Percentiles rank a stretch among this genome's conserved stretches.
Conservation (phyloP, 2,888 invertebrate species). For the Sesia apiformis region DNA sequence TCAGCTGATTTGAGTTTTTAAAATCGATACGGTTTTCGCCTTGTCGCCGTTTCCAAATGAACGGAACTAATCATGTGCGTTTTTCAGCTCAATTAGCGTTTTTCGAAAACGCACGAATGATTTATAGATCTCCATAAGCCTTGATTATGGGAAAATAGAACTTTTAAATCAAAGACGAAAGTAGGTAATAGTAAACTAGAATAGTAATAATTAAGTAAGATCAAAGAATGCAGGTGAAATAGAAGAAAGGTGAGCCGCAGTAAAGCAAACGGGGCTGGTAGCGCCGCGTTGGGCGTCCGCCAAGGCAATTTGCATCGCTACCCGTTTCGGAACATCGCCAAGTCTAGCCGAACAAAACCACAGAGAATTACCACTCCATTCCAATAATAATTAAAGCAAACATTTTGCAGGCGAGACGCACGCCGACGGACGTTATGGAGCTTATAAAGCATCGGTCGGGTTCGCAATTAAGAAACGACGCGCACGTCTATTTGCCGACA, state of each 20-base stretch:
- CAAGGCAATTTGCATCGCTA: constrained; percentile 75
- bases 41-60: too few relatives aligned
- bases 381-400: constrained; percentile 76
- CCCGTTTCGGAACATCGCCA: constrained; percentile 74
- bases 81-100: too few relatives aligned
- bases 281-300: constrained; percentile 71
- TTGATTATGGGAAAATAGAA: too few relatives aligned
- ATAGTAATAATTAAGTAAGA: too few relatives aligned
- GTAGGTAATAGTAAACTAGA: too few relatives aligned
- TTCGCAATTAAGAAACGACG: constrained; percentile 71
- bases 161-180: too few relatives aligned
- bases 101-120: too few relatives aligned
- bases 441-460: constrained; percentile 69
- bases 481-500: constrained; percentile 67
- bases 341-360: constrained; percentile 75
- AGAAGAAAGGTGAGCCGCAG: constrained; percentile 31
- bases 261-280: constrained; percentile 47
- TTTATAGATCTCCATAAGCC: too few relatives aligned
- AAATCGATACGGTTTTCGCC: too few relatives aligned
- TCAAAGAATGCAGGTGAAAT: background rate
- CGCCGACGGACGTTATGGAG: constrained; percentile 68
- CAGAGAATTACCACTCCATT: constrained; percentile 72
- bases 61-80: too few relatives aligned
- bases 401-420: constrained; percentile 66
- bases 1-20: too few relatives aligned